Conservation (phyloP, 2,797 vertebrate species). For the Stomatorhinus walkeri region DNA sequence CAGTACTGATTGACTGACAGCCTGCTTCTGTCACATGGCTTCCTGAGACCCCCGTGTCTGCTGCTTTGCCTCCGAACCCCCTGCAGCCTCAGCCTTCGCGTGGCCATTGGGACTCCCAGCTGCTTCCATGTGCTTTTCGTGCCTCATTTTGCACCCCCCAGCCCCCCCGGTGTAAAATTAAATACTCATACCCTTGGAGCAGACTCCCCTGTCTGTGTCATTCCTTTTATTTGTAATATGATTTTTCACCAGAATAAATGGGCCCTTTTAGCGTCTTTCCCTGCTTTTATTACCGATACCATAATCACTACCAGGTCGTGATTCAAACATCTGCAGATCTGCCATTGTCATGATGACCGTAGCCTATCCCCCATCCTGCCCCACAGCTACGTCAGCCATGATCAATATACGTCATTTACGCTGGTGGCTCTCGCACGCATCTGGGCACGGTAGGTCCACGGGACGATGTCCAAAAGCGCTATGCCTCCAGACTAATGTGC, state of each 20-base stretch:
- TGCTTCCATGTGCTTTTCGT: not conserved
- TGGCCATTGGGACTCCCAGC: not conserved
- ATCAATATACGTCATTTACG: not conserved
- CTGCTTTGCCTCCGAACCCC: not conserved
- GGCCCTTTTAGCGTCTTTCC: not conserved
- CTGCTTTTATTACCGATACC: not conserved
- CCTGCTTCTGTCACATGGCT: not conserved
- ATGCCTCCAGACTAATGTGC: constrained; percentile 3
- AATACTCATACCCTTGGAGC: not conserved
- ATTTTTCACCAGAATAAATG: not conserved
- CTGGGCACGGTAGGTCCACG: not conserved
- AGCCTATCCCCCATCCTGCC: not conserved
- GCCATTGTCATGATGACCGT: not conserved
- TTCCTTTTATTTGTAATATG: not conserved
- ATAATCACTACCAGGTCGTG: not conserved
- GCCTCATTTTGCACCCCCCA: not conserved
- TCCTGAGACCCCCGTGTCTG: not conserved
- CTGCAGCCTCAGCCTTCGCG: not conserved
- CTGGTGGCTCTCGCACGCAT: not conserved
- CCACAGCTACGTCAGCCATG: not conserved
- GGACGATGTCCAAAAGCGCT: not conserved
- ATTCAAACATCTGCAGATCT: not conserved
- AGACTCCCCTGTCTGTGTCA: not conserved
- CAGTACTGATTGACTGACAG: not conserved
- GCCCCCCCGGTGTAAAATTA: not conserved